Base-by-base conservation (phyloP, 2,888 invertebrate species). In the Brachylomia viminalis region DNA sequence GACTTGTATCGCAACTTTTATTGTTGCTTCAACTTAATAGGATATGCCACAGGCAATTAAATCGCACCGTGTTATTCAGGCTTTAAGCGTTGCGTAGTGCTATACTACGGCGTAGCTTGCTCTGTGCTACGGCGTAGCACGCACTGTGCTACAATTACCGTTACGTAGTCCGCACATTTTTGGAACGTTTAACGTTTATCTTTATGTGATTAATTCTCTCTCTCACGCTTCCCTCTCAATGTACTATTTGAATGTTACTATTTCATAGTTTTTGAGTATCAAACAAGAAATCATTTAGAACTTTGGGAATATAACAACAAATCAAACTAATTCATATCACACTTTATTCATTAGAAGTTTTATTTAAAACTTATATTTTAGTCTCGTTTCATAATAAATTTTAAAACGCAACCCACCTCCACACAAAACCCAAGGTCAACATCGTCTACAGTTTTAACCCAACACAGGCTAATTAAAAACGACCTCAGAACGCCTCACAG, bases 381-480 rank as follows among this genome's bases (percentile, higher is more conserved):
- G 0, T 11, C 7, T 27, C 2, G 10, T 13, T 15, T 17, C 23
- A 38, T 47, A 23, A 38, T 27, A 27, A 10, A 20, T 10, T 49
- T 72, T n/a, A 20, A 70, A 54, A 10, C 17, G 49, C n/a, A 62
- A 45, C 1, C 1, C 8, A 42, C 42, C 42, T n/a, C 1, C 23
- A 15, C 20, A n/a, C 11, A 42, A 52, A 59, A 59, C 15, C 42
- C 33, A 58, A 66, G 42, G n/a, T 6, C 7, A 27, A 38, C 33
- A 23, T 54, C 27, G 11, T 49, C 20, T 20, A 61, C 2, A 58
- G 27, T 67, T 67, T 62, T 42, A 30, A 66, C 45, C n/a, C 59
- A 38, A 15, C 10, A 33, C 38, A 20, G 47, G 56, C 23, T 47
- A 79, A 79, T 83, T 59, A 56, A 83, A 72, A 69, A 47, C 49